Conservation (phyloP, 2,797 vertebrate genomes). For the Emydoidea blandingii region DNA sequence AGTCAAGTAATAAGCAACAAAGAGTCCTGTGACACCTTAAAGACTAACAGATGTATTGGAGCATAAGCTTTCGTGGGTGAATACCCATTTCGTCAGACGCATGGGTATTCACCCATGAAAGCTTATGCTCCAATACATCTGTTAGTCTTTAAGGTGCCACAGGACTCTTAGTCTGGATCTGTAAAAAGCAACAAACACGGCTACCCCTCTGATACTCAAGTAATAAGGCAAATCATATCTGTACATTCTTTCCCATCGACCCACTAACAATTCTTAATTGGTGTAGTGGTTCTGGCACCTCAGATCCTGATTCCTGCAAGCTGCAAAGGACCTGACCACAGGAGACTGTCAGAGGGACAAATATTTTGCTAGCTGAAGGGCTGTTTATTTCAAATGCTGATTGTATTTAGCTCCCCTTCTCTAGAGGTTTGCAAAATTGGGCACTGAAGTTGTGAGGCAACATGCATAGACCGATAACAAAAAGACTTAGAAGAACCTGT, state of each 20-base stretch:
- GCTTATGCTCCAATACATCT: too few relatives aligned
- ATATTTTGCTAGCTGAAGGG: background rate
- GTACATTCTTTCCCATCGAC: background rate
- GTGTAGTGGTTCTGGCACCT: background rate
- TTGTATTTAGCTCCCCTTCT: conserved; percentile 13
- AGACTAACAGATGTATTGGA: too few relatives aligned
- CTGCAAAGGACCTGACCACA: background rate
- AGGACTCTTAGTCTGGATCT: too few relatives aligned
- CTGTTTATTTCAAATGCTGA: conserved; percentile 13
- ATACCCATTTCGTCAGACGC: too few relatives aligned
- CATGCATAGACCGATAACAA: conserved; percentile 10
- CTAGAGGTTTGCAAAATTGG: background rate
- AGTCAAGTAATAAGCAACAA: background rate
- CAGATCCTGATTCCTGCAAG: background rate
- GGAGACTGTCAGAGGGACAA: background rate
- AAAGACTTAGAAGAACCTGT: background rate
- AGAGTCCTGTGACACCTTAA: too few relatives aligned
- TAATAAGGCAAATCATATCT: background rate
- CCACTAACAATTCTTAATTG: background rate
- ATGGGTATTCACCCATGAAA: too few relatives aligned
- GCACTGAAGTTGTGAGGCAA: background rate
- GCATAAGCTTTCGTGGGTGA: too few relatives aligned
- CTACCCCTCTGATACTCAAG: too few relatives aligned
- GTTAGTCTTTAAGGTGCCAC: too few relatives aligned
- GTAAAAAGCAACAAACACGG: too few relatives aligned